Evolutionary conservation across 2,888 invertebrate genomes (phyloP), one percentile per base, ranked within the genome.

Genomic region (Aelia acuminata): DNA sequence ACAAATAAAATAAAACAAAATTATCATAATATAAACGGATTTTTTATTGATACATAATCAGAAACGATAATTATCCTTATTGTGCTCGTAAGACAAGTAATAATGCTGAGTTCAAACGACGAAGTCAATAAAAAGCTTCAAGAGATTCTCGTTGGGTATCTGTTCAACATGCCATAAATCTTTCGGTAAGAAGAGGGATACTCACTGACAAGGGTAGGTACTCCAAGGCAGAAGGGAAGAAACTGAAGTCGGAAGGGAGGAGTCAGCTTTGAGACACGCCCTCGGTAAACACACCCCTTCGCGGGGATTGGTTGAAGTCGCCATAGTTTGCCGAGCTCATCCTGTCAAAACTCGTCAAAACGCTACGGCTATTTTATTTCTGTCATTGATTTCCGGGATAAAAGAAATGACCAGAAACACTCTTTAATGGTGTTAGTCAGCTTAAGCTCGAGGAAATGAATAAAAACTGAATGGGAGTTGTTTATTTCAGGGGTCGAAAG

Each of bases 181-280:
- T 43, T n/a, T 43, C 11, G 3, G 13, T 3, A 5, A 43, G 7
- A 43, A 43, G 43, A 43, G 3, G 43, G 43, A 35, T 80, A 80
- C 80, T 80, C 35, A 80, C 80, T 80, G 18, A 80, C 80, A 80
- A n/a, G 43, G 43, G 43, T 47, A n/a, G 80, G 43, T n/a, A 47
- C 80, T 43, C 43, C 43, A 47, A 39, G n/a, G 43, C 43, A 39
- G 80, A 47, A 80, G 22, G n/a, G 43, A n/a, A n/a, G 43, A 80
- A 22, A 80, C 80, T 80, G 80, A 80, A 22, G 11, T 1, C 10
- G 11, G 22, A 43, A 43, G 43, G 80, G 80, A 80, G 80, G 80
- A 47, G 80, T 15, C 43, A n/a, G n/a, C 0, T 0, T 1, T 3
- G 11, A n/a, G 80, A n/a, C 80, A 47, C 43, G 80, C 43, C 80